Conservation (phyloP, 2,113 vertebrate species). For the Melanostigma gelatinosum region DNA sequence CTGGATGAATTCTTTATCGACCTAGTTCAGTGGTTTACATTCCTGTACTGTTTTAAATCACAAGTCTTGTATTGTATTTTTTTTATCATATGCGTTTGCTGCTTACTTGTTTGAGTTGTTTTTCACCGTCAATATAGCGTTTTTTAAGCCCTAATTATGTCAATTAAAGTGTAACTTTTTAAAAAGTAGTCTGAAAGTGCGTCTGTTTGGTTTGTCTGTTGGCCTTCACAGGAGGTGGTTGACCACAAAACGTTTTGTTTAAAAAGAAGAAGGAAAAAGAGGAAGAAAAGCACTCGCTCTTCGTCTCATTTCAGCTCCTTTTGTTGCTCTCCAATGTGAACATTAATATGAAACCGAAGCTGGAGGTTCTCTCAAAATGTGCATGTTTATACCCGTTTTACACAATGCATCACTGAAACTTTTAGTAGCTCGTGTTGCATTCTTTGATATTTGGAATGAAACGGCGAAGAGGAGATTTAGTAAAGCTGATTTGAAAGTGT, state of each 20-base stretch:
- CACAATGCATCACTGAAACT: constrained; percentile 3
- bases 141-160: not conserved
- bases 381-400: constrained; percentile 1
- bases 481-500: constrained; percentile 1
- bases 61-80: not conserved
- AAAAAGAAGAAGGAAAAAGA: constrained; percentile 4
- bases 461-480: not conserved
- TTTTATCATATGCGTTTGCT: not conserved
- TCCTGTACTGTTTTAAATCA: not conserved
- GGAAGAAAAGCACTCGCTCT: constrained; percentile 10
- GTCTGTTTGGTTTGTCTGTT: not conserved
- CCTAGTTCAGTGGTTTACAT: not conserved
- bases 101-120: not conserved
- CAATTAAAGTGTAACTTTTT: not conserved
- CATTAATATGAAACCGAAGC: not conserved
- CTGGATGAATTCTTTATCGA: not conserved
- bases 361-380: not conserved
- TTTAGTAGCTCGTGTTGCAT: not conserved
- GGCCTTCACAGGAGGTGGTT: not conserved
- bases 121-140: not conserved
- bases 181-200: not conserved
- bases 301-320: not conserved
- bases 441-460: constrained; percentile 9
- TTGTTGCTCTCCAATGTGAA: not conserved
- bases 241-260: not conserved